Conservation (phyloP, 2,113 vertebrate genomes). For the Malurus alboscapulatus region DNA sequence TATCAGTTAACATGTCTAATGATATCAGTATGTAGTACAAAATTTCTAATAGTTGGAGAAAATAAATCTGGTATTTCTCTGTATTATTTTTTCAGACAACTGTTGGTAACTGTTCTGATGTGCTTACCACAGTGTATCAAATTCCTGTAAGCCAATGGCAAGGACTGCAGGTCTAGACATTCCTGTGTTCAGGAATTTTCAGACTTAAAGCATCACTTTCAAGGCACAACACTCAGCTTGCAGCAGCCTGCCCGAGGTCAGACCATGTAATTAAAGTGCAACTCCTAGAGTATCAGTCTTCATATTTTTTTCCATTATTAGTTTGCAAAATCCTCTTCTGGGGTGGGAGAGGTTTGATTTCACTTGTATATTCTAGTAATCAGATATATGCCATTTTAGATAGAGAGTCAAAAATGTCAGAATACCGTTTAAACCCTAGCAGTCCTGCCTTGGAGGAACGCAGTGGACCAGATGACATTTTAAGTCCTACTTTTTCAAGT, state of each 20-base stretch:
- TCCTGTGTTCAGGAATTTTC: background rate
- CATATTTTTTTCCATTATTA: background rate
- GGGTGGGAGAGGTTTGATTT: background rate
- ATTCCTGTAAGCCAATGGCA: background rate
- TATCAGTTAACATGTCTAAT: background rate
- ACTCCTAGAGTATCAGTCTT: background rate
- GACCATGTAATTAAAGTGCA: background rate
- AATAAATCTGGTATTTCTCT: background rate
- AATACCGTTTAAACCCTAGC: background rate
- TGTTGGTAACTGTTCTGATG: background rate
- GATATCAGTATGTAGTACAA: background rate
- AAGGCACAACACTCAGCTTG: background rate
- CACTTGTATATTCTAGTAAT: background rate
- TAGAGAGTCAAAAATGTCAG: background rate
- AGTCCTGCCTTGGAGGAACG: background rate
- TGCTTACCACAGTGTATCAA: background rate
- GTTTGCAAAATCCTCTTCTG: background rate
- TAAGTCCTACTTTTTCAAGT: background rate
- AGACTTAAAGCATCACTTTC: background rate
- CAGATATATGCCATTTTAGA: background rate
- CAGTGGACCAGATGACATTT: background rate
- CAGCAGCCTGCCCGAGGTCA: background rate
- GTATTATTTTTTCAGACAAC: background rate
- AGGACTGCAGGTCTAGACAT: background rate
- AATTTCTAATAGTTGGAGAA: background rate